Percentiles rank a stretch among this genome's conserved stretches.
These are phyloP conservation scores for Aphis gossypii DNA, from an alignment of 1,140 invertebrate species.

Conservation along the genomic window DNA sequence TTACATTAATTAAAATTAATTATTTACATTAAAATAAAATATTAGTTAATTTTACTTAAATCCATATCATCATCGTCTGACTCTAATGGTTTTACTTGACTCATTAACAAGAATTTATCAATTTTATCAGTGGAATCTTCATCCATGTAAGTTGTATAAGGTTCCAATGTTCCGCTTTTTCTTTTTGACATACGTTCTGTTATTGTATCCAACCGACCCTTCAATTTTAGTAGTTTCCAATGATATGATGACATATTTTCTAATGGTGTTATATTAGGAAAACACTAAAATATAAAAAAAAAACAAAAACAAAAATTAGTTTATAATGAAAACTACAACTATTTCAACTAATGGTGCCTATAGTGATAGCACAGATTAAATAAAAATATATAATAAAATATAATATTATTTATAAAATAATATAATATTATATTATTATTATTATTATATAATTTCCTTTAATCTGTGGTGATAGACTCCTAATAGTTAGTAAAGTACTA, in stretches of 20 bases:
- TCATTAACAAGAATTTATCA: slow-evolving; percentile 55
- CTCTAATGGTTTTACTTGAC: slow-evolving; percentile 53
- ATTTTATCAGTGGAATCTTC: slow-evolving; percentile 56
- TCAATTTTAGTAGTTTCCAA: slow-evolving; percentile 40
- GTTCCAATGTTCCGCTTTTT: slow-evolving; percentile 50
- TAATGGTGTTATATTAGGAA: background rate
- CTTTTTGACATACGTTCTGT: slow-evolving; percentile 49
- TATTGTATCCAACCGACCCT: slow-evolving; percentile 39
- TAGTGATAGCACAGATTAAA: background rate
- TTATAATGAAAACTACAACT: background rate
- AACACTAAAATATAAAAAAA: background rate
- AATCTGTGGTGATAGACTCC: background rate
- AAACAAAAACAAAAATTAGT: background rate
- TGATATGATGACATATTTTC: background rate
- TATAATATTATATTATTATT: too few relatives aligned
- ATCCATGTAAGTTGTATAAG: slow-evolving; percentile 50
- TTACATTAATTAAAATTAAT: background rate
- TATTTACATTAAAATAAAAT: slow-evolving; percentile 16
- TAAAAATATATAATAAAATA: too few relatives aligned
- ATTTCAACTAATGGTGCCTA: background rate
- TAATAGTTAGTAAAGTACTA: background rate
- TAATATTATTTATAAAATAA: too few relatives aligned
- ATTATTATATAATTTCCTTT: too few relatives aligned
- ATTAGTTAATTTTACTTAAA: slow-evolving; percentile 49
- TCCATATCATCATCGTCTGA: slow-evolving; percentile 56